These are phyloP conservation scores for Edolisoma coerulescens DNA, from an alignment of 2,113 vertebrate species.

Conservation along the genomic window DNA sequence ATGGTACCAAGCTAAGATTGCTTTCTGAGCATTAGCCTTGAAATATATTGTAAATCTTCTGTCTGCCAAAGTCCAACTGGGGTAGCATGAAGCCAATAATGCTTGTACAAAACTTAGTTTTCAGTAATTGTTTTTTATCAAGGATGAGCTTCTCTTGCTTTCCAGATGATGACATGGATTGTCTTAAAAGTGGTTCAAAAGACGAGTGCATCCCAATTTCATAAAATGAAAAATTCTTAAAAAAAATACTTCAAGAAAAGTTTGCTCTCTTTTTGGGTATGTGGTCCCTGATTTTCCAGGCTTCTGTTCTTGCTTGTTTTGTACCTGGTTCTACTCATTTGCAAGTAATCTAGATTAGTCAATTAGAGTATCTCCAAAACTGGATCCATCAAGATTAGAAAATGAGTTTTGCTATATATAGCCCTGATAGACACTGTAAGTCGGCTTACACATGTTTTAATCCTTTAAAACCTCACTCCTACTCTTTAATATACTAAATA, in stretches of 20 bases:
- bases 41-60: neutral
- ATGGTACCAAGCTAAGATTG: neutral
- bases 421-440: neutral
- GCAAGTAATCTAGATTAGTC: conserved; percentile 17
- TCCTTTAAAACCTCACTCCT: conserved; percentile 30
- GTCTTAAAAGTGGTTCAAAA: neutral
- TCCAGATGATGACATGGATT: neutral
- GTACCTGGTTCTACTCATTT: neutral
- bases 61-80: neutral
- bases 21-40: neutral
- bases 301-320: neutral
- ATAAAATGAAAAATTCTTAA: neutral
- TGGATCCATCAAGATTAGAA: neutral
- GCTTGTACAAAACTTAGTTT: neutral
- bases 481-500: neutral
- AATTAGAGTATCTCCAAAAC: conserved; percentile 14
- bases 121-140: neutral
- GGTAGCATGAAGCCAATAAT: neutral
- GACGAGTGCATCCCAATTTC: neutral
- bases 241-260: neutral
- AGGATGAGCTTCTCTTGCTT: neutral
- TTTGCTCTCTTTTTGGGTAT: neutral
- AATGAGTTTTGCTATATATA: conserved; percentile 33
- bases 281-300: neutral
- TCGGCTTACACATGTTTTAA: neutral